Base-by-base conservation (phyloP, 2,888 invertebrate genomes). In the Melanostoma mellinum region DNA sequence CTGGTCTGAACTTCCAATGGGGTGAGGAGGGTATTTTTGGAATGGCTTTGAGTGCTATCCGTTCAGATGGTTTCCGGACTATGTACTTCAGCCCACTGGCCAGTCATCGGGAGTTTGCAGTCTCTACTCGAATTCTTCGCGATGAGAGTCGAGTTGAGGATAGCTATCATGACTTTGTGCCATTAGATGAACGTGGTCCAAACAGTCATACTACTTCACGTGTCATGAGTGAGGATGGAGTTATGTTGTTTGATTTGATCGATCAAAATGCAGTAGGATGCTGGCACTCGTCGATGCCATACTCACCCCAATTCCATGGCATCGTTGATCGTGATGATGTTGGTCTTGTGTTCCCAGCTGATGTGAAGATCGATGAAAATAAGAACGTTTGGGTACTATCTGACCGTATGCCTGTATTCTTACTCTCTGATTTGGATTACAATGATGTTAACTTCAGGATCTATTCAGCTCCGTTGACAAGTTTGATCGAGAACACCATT, bases 1-100 rank as follows among this genome's bases (percentile, higher is more conserved):
- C 94, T 4, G 96, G 96, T 0, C 91, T 96, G 8, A 96, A 96
- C 89, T 96, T 96, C 93, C 96, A 96, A 89, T 97, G 97, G 97
- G 94, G 94, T 33, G 94, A 94, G 86, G 97, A 96, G 91, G 96
- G 96, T 9, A 94, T 96, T 80, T 96, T 96, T 86, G 96, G 96
- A 1, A 94, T 96, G 90, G 93, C 95, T 0, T 89, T 96, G 2
- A 94, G 96, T 0, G 94, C 96, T 0, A 88, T 93, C 4, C 93
- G 94, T 10, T 87, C 91, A 6, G 94, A 95, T 87, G 96, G 96
- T 20, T 95, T 91, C 88, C 93, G 95, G 87, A 94, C 94, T 0
- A 92, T 97, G 50, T 96, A 94, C 90, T 97, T 97, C 91, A 95
- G 95, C 88, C 95, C 97, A 0, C 90, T 97, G 82, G 94, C 96